A percentile compares a stretch with the other conserved stretches of the same genome.
Evolutionary conservation across 2,797 vertebrate species (phyloP).

Genomic region (Clarias laeviceps): DNA sequence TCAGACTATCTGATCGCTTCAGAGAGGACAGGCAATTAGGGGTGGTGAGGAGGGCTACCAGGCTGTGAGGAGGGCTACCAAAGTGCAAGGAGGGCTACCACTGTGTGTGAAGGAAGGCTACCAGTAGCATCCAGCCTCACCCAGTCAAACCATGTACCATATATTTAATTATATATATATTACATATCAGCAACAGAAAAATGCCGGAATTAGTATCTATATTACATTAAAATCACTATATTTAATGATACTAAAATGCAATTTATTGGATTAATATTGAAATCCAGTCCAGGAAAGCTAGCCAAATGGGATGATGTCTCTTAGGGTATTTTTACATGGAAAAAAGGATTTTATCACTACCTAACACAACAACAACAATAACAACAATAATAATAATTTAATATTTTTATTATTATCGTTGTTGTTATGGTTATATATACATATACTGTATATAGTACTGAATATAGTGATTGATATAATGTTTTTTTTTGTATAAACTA

Average conservation of each 20-base stretch:
- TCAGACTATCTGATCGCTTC: constrained; percentile 62
- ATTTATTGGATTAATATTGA: not conserved
- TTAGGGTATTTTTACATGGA: not conserved
- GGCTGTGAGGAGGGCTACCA: not conserved
- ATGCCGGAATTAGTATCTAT: not conserved
- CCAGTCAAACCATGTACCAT: too few species aligned
- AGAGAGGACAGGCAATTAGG: constrained; percentile 66
- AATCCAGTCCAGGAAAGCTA: not conserved
- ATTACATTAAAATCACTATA: not conserved
- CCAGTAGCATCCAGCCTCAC: too few species aligned
- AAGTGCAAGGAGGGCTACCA: not conserved
- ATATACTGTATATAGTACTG: not conserved
- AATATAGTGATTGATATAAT: too few species aligned
- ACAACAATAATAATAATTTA: not conserved
- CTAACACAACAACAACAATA: not conserved
- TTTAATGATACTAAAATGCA: not conserved
- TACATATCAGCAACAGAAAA: not conserved
- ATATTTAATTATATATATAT: too few species aligned
- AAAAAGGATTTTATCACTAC: not conserved
- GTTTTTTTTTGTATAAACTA: not conserved
- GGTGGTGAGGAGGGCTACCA: constrained; percentile 27
- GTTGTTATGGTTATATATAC: not conserved
- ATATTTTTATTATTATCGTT: not conserved
- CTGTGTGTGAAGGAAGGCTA: not conserved
- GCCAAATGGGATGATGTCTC: not conserved